A percentile compares a stretch with the other conserved stretches of the same genome.
Evolutionary conservation across 2,113 vertebrate genomes (phyloP).

Genomic region (Psammodynastes pulverulentus): DNA sequence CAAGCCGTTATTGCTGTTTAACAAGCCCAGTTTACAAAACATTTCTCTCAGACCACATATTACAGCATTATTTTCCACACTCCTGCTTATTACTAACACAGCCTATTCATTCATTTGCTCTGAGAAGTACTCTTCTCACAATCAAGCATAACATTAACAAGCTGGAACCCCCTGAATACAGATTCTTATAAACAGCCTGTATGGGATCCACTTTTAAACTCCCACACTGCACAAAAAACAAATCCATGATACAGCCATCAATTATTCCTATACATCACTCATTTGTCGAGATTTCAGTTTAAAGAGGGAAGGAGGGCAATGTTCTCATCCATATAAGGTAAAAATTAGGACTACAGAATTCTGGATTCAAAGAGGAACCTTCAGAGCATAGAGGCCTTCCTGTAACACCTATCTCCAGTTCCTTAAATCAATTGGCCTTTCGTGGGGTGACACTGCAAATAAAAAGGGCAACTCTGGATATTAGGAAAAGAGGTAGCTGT

Average conservation of each 20-base stretch:
- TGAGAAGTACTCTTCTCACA: neutral
- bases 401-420: neutral
- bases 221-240: neutral
- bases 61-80: conserved; percentile 10
- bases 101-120: neutral
- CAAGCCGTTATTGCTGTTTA: neutral
- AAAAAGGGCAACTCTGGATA: neutral
- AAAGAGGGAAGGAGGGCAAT: neutral
- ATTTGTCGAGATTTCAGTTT: neutral
- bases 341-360: neutral
- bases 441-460: neutral
- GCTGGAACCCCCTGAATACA: neutral
- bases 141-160: conserved; percentile 11
- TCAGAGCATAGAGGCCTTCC: neutral
- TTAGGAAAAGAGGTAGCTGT: neutral
- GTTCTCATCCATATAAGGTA: neutral
- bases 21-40: neutral
- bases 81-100: neutral
- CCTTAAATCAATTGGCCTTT: neutral
- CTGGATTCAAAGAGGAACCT: neutral
- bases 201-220: neutral
- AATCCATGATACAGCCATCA: accelerated
- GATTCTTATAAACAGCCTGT: neutral
- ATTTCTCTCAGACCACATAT: neutral
- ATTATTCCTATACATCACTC: neutral